Percentiles rank a stretch among this genome's conserved stretches.
phyloP scores from a whole-genome alignment of 2,888 invertebrate species.

The Meandrusa payeni region DNA sequence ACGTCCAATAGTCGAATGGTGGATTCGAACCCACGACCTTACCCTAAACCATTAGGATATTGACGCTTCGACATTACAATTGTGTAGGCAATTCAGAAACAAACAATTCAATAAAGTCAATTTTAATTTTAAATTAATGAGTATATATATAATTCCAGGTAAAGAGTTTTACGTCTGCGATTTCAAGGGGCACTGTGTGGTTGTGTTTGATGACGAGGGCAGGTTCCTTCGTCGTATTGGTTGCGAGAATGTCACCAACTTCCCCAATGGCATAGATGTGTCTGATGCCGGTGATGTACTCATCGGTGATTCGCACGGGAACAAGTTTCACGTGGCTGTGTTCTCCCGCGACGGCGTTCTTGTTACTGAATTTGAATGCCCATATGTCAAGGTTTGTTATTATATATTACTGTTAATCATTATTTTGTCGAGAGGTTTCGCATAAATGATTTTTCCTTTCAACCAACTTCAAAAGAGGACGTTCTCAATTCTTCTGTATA shows the following conservation, averaged over 20 bases:
- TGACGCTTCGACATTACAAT: no score
- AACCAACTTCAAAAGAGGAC: no score
- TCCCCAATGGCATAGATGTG: conserved; percentile 98
- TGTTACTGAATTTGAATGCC: conserved; percentile 97
- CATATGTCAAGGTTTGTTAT: conserved; percentile 92
- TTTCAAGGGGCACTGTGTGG: conserved; percentile 98
- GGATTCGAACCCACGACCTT: no score
- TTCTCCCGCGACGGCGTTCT: conserved; percentile 93
- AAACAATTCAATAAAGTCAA: no score
- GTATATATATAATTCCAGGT: conserved; percentile 83
- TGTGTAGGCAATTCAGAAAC: no score
- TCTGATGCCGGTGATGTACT: conserved; percentile 98
- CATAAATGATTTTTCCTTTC: no score
- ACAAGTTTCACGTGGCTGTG: conserved; percentile 98
- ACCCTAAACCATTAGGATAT: no score
- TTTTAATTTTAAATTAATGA: no score
- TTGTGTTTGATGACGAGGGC: conserved; percentile 96
- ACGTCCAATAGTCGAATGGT: no score
- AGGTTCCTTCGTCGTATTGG: conserved; percentile 96
- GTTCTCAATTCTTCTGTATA: no score
- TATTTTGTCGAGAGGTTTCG: no score
- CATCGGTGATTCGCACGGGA: conserved; percentile 98
- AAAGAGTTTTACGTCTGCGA: conserved; percentile 98
- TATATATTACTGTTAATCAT: no score
- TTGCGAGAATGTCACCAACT: conserved; percentile 96